Base-by-base conservation (phyloP, 2,113 vertebrate genomes). In the Bubo blakistoni region DNA sequence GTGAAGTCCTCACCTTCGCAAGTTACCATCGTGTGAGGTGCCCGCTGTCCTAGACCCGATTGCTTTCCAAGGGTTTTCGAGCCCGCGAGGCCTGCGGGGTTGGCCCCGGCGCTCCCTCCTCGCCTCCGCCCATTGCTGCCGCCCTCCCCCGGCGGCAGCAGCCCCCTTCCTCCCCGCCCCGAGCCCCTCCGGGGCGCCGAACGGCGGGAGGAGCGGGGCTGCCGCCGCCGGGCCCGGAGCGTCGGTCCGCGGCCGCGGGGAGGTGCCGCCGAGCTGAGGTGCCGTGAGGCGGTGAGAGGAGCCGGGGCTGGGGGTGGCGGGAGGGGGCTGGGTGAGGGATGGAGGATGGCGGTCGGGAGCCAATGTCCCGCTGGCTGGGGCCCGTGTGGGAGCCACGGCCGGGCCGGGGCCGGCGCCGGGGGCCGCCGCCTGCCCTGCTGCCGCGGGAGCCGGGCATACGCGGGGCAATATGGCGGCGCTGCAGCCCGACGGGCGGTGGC, bases 11-110 rank as follows among this genome's bases (percentile, higher is more conserved):
- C 22, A 1, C 1, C 36, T 10, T 13, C 13, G 4, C 24, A 7
- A 3, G 10, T 27, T 2, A 7, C 32, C 21, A 0, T 4, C 19
- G 2, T 0, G 8, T 13, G 42, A 13, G 6, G 27, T 16, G 71
- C 30, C 24, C 65, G 10, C 16, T 9, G 11, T n/a, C 77, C 46
- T 10, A 4, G 27, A 6, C 1, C 15, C 12, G 7, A 0, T 11
- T 3, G 4, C 52, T 40, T 13, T 1, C 34, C 32, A 0, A 4
- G 20, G 15, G 3, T 4, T 22, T 16, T 15, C 47, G 32, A 1
- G 36, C 47, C 20, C 16, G 13, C 6, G 7, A 7, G 6, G 14
- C 32, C 40, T 13, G n/a, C 22, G 13, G 63, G 9, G 2, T 0
- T 3, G 36, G 36, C 15, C 10, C 13, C 10, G 4, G 32, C 5